A percentile compares a stretch with the other conserved stretches of the same genome.
phyloP scores from a whole-genome alignment of 2,888 invertebrate species.

The Anticlea derivata region DNA sequence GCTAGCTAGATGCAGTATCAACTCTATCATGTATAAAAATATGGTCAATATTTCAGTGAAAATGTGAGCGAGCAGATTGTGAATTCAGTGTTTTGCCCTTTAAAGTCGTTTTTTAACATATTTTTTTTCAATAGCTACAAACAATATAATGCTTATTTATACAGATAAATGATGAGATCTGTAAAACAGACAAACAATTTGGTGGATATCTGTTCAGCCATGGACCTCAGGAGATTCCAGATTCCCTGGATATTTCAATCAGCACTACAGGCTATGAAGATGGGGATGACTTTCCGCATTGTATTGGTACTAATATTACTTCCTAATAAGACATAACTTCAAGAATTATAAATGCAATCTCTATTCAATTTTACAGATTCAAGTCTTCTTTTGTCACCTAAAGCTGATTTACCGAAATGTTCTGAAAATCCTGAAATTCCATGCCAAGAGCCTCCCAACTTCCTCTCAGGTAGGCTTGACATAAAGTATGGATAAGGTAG shows the following conservation, averaged over 20 bases:
- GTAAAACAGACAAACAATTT: constrained; percentile 44
- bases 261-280: constrained; percentile 68
- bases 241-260: constrained; percentile 64
- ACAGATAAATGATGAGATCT: constrained; percentile 36
- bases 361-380: constrained; percentile 55
- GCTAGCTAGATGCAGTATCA: too few species aligned
- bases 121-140: too few species aligned
- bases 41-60: too few species aligned
- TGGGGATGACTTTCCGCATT: constrained; percentile 62
- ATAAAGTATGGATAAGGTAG: background rate
- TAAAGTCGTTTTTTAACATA: too few species aligned
- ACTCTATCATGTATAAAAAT: too few species aligned
- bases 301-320: constrained; percentile 51
- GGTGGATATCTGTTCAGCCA: constrained; percentile 61
- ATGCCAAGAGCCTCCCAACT: constrained; percentile 68
- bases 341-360: background rate
- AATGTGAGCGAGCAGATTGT: too few species aligned
- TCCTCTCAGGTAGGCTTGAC: constrained; percentile 62
- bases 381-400: constrained; percentile 70
- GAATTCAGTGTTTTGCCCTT: too few species aligned
- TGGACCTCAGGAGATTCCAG: constrained; percentile 56
- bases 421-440: constrained; percentile 46
- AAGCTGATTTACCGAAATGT: constrained; percentile 56
- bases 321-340: background rate
- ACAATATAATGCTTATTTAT: constrained; percentile 17